Percentiles rank a stretch among this genome's conserved stretches.
Conservation (phyloP, 1,140 invertebrate species). For the Kradibia gibbosae region DNA sequence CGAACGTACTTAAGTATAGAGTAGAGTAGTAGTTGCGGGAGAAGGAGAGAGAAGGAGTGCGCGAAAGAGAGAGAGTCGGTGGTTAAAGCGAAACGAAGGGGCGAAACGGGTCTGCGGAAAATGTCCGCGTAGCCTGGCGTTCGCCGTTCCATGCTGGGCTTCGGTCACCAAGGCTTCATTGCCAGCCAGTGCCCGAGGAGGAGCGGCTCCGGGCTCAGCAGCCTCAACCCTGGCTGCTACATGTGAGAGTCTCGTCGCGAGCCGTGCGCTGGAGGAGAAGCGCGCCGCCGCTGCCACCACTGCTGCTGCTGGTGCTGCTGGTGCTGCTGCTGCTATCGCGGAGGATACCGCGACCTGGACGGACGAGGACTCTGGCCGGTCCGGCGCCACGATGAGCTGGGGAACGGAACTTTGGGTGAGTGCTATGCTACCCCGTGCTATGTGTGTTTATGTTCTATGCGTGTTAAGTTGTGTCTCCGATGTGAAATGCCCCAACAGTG, state of each 20-base stretch:
- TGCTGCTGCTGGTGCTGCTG: no score
- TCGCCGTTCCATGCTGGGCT: constrained; percentile 17
- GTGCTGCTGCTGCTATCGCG: no score
- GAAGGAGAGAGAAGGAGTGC: background rate
- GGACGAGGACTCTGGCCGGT: constrained; percentile 48
- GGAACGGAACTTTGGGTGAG: constrained; percentile 74
- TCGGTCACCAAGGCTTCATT: background rate
- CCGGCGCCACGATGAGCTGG: constrained; percentile 70
- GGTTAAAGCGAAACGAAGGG: background rate
- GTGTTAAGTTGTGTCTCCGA: background rate
- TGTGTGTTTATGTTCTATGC: background rate
- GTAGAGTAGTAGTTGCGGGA: no score
- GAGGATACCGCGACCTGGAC: constrained; percentile 42
- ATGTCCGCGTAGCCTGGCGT: background rate
- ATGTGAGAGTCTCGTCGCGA: constrained; percentile 41
- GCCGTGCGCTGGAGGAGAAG: constrained; percentile 17
- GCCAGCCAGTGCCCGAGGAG: background rate
- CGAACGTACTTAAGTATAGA: no score
- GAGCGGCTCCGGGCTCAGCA: background rate
- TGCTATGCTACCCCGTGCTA: constrained; percentile 41
- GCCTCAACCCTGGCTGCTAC: constrained; percentile 28
- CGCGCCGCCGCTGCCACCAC: background rate
- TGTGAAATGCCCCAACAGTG: no score
- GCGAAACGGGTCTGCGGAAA: background rate
- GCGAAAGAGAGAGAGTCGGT: background rate